Percentiles rank a stretch among this genome's conserved stretches.
phyloP scores from a whole-genome alignment of 2,113 vertebrate genomes.

The Lathamus discolor region DNA sequence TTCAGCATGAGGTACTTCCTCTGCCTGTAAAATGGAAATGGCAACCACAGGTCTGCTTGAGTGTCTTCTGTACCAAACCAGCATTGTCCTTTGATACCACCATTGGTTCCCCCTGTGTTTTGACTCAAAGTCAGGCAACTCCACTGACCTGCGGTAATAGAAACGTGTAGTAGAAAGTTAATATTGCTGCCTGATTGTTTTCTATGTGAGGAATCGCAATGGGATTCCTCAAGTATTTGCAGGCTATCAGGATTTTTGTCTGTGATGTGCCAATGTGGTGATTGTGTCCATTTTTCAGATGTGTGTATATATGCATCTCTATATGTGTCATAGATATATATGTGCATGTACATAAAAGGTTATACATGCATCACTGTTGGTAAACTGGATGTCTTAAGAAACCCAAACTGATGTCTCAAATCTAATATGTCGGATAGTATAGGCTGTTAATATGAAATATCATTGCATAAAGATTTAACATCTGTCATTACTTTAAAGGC shows the following conservation, averaged over 20 bases:
- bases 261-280: not conserved
- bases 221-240: not conserved
- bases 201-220: rapidly evolving
- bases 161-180: not conserved
- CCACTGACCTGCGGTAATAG: not conserved
- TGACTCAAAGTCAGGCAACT: not conserved
- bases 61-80: not conserved
- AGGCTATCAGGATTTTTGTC: not conserved
- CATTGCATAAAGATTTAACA: not conserved
- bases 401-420: not conserved
- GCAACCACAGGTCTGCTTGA: not conserved
- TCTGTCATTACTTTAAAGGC: not conserved
- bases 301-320: not conserved
- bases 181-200: rapidly evolving
- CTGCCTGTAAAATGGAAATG: slow-evolving; percentile 21
- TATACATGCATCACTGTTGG: rapidly evolving
- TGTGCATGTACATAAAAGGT: not conserved
- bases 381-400: not conserved
- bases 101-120: not conserved
- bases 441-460: not conserved
- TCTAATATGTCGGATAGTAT: not conserved
- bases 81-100: not conserved
- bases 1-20: slow-evolving; percentile 19
- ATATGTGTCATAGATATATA: not conserved
- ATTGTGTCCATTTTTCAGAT: not conserved